Conservation (phyloP, 1,140 invertebrate genomes). For the Apis florea region DNA sequence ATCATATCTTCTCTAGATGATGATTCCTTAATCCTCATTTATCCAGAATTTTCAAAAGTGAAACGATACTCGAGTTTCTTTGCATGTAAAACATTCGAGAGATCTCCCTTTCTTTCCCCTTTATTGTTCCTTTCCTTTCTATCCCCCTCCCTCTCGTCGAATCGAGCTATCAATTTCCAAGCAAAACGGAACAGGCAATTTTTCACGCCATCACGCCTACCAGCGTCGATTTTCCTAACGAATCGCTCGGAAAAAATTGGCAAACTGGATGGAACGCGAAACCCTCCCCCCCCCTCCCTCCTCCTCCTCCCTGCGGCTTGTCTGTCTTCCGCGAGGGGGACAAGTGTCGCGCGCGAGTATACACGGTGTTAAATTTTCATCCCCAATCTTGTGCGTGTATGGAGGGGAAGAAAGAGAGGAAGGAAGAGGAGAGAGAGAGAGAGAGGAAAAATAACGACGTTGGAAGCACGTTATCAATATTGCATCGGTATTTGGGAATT, state of each 20-base stretch:
- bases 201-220: constrained; percentile 4
- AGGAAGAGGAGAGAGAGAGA: not conserved
- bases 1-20: too few relatives aligned
- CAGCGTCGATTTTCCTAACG: constrained; percentile 6
- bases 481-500: not conserved
- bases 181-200: not conserved
- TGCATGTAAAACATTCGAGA: too few relatives aligned
- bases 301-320: too few relatives aligned
- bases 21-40: too few relatives aligned
- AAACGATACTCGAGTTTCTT: too few relatives aligned
- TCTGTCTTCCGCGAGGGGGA: not conserved
- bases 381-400: not conserved
- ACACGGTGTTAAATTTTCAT: not conserved
- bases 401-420: not conserved
- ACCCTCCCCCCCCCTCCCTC: not conserved
- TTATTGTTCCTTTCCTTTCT: not conserved
- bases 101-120: not conserved
- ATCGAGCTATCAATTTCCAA: not conserved
- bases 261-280: not conserved
- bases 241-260: constrained; percentile 9
- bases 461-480: not conserved
- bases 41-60: too few relatives aligned
- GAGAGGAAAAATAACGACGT: not conserved
- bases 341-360: not conserved
- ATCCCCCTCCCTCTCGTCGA: not conserved